Evolutionary conservation across 1,140 invertebrate species (phyloP).

Genomic region (Papilio dardanus): DNA sequence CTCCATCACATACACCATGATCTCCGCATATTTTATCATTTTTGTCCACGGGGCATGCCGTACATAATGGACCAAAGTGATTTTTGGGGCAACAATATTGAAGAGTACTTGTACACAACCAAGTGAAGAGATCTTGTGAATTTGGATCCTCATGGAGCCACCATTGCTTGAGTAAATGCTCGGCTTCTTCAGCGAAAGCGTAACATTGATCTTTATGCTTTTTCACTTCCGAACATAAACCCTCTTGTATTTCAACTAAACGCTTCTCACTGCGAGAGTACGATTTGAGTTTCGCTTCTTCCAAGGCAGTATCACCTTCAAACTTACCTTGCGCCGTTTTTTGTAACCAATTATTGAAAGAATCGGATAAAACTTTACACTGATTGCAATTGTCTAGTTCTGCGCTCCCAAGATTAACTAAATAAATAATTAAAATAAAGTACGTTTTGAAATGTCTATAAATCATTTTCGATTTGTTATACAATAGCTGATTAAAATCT

Average conservation of each 20-base stretch:
- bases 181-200: conserved; percentile 91
- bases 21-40: conserved; percentile 89
- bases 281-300: conserved; percentile 94
- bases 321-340: conserved; percentile 95
- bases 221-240: conserved; percentile 85
- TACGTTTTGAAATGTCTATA: not conserved
- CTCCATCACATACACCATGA: conserved; percentile 97
- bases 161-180: conserved; percentile 93
- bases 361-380: conserved; percentile 68
- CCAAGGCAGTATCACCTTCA: conserved; percentile 98
- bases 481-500: not conserved
- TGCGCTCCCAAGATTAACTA: not conserved
- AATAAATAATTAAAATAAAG: conserved; percentile 19
- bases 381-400: conserved; percentile 57
- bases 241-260: conserved; percentile 96
- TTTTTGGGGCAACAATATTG: conserved; percentile 93
- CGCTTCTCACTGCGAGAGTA: conserved; percentile 96
- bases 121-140: conserved; percentile 86
- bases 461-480: not conserved
- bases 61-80: conserved; percentile 93
- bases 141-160: conserved; percentile 91
- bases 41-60: conserved; percentile 89
- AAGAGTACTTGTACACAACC: conserved; percentile 92
- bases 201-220: conserved; percentile 91
- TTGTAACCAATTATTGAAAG: conserved; percentile 84